Evolutionary conservation across 2,888 invertebrate genomes (phyloP).

Genomic region (Colletes collaris): DNA sequence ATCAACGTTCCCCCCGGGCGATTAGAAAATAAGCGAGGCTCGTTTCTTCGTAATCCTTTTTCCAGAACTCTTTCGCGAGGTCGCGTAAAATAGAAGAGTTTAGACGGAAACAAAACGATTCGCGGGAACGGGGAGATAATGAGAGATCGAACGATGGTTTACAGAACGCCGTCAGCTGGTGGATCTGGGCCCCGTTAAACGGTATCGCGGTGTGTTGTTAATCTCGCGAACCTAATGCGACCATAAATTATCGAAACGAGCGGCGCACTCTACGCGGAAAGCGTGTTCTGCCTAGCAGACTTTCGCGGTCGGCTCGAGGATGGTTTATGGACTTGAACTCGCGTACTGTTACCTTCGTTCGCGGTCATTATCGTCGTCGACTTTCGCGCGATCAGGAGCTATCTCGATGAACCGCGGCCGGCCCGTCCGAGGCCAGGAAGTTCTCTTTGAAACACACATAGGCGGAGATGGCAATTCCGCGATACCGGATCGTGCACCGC

Average conservation of each 20-base stretch:
- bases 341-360: slow-evolving; percentile 51
- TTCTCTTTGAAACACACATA: not conserved
- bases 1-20: not conserved
- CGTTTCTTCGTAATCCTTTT: slow-evolving; percentile 5
- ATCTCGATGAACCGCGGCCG: slow-evolving; percentile 18
- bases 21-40: slow-evolving; percentile 9
- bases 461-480: slow-evolving; percentile 17
- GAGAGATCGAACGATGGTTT: slow-evolving; percentile 22
- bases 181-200: slow-evolving; percentile 24
- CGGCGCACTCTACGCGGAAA: slow-evolving; percentile 27
- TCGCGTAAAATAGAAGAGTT: no score
- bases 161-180: slow-evolving; percentile 12
- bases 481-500: slow-evolving; percentile 25
- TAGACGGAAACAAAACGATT: not conserved
- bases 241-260: slow-evolving; percentile 48
- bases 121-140: slow-evolving; percentile 7
- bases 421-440: slow-evolving; percentile 21
- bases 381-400: slow-evolving; percentile 41
- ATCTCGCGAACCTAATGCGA: slow-evolving; percentile 38
- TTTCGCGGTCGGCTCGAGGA: slow-evolving; percentile 24
- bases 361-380: slow-evolving; percentile 51
- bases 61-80: no score
- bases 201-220: slow-evolving; percentile 34
- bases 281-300: slow-evolving; percentile 16
- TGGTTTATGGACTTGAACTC: slow-evolving; percentile 49